phyloP scores from a whole-genome alignment of 2,113 vertebrate genomes.

The crab-eating macaque (Macaca fascicularis) region DNA sequence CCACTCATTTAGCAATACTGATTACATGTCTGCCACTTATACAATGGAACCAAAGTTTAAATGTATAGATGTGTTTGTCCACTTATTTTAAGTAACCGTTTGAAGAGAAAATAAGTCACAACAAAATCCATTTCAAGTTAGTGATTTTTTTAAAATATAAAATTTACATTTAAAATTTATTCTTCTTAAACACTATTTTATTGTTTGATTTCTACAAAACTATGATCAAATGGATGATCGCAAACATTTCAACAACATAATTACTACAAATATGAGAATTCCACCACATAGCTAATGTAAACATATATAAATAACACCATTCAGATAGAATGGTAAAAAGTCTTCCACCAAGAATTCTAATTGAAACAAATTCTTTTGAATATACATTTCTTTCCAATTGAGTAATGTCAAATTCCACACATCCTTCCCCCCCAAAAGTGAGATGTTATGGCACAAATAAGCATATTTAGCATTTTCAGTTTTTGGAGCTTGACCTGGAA shows the following conservation, averaged over 20 bases:
- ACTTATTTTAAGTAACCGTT: slow-evolving; percentile 81
- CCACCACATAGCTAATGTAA: background rate
- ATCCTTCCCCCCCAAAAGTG: background rate
- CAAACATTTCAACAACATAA: background rate
- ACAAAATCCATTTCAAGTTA: slow-evolving; percentile 77
- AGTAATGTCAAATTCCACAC: background rate
- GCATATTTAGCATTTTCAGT: background rate
- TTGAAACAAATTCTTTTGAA: background rate
- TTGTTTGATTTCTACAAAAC: slow-evolving; percentile 9
- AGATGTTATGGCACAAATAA: background rate
- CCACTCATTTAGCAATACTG: slow-evolving; percentile 83
- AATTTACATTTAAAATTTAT: slow-evolving; percentile 58
- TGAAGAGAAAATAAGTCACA: slow-evolving; percentile 78
- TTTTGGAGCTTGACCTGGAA: background rate
- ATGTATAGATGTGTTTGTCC: slow-evolving; percentile 78
- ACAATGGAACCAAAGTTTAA: slow-evolving; percentile 73
- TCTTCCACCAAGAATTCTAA: background rate
- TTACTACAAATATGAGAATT: background rate
- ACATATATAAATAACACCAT: slow-evolving; percentile 60
- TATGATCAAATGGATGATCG: background rate
- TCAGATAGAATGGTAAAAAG: slow-evolving; percentile 12
- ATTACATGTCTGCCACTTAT: slow-evolving; percentile 79
- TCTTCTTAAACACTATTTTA: slow-evolving; percentile 42
- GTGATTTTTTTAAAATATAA: slow-evolving; percentile 64
- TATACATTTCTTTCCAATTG: background rate